These are phyloP conservation scores for Cheilosia soror DNA, from an alignment of 2,888 invertebrate genomes.

Conservation along the genomic window DNA sequence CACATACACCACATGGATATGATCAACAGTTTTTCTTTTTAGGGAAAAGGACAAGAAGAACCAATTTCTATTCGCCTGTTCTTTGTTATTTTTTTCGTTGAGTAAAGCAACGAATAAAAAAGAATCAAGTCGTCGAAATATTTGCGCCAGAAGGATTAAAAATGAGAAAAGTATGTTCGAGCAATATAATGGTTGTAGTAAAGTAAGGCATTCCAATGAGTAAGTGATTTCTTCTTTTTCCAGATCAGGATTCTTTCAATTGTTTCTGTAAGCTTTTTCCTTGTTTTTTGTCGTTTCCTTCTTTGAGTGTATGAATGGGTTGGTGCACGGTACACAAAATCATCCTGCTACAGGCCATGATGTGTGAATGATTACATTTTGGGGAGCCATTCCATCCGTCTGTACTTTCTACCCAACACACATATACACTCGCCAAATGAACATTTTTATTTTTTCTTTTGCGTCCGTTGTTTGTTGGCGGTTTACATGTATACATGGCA, in stretches of 20 bases:
- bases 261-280: conserved; percentile 45
- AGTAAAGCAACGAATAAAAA: background rate
- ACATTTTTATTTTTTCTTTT: conserved; percentile 16
- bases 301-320: conserved; percentile 32
- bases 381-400: conserved; percentile 17
- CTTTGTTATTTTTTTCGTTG: conserved; percentile 33
- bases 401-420: background rate
- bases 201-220: conserved; percentile 58
- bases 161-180: conserved; percentile 69
- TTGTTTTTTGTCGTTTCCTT: background rate
- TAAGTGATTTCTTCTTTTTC: conserved; percentile 68
- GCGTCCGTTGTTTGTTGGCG: conserved; percentile 28
- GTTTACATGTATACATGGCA: background rate
- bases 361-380: conserved; percentile 74
- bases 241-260: conserved; percentile 64
- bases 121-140: conserved; percentile 41
- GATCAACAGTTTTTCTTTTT: conserved; percentile 67
- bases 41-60: conserved; percentile 20
- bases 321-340: conserved; percentile 44
- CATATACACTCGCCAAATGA: conserved; percentile 6
- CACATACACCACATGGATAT: conserved; percentile 39
- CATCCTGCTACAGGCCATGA: conserved; percentile 55
- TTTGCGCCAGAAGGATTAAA: conserved; percentile 74
- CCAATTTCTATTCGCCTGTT: conserved; percentile 60
- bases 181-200: conserved; percentile 17